Base-by-base conservation (phyloP, 1,140 invertebrate genomes). In the Lycorma delicatula region DNA sequence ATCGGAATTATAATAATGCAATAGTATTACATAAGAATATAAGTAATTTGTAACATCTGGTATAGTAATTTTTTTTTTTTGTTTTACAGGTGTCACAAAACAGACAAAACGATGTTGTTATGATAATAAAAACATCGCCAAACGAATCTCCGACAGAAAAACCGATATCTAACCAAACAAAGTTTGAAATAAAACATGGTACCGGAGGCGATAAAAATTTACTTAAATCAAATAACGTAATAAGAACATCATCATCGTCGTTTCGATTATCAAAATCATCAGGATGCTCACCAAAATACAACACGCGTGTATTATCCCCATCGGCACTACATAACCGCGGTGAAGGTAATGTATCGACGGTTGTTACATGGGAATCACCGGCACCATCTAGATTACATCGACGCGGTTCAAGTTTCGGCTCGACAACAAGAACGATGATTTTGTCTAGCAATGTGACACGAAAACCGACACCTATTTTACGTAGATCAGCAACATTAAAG, bases 401-500 rank as follows among this genome's bases (percentile, higher is more conserved):
- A 26, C 22, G 62, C 4, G 62, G 62, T 4, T 60, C 56, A 18
- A 61, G 60, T 46, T 58, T 55, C 51, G 50, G 58, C 46, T 54
- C 47, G 22, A 60, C 56, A 25, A 36, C 56, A 11, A 59, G 59
- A 11, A 64, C 64, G 12, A 29, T 60, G 46, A 23, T 58, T 18
- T 22, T 58, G 5, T 36, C 59, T 3, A 46, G 31, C 13, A 44
- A 34, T 6, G 22, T 16, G 3, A 47, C 53, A 16, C 34, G 48
- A 6, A 60, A 48, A 1, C 58, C 59, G 36, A 31, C 48, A 12
- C 51, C 58, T 3, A 71, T 78, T 1, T 64, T 81, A 3, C 72
- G 79, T 54, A 68, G 80, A 36, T 79, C 80, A 57, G 78, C 72
- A 25, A 81, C 73, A 51, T 71, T 76, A 68, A 72, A 73, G 50